phyloP scores from a whole-genome alignment of 2,888 invertebrate genomes.

The Ectemnius cavifrons region DNA sequence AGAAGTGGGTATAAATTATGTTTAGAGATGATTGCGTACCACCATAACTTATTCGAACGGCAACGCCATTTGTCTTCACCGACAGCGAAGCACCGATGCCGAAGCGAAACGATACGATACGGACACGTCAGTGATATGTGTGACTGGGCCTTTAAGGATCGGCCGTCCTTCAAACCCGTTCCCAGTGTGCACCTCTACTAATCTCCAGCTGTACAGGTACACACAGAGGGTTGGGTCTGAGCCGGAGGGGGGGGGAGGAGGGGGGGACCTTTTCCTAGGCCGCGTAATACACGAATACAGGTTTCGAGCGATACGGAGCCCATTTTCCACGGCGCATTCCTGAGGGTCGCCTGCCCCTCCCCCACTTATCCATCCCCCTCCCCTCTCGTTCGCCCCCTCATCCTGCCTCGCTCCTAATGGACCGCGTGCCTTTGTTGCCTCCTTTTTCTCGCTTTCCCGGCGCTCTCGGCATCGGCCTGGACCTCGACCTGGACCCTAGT shows the following conservation, averaged over 20 bases:
- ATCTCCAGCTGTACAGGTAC: too few species aligned
- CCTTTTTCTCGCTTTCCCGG: slow-evolving; percentile 13
- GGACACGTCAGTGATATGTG: not conserved
- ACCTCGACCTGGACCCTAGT: too few species aligned
- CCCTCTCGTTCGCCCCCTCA: too few species aligned
- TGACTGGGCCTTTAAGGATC: slow-evolving; percentile 7
- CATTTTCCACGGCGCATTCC: slow-evolving; percentile 32
- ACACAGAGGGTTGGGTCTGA: too few species aligned
- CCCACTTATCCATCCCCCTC: not conserved
- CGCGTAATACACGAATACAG: slow-evolving; percentile 6
- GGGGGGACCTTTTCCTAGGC: too few species aligned
- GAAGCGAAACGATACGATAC: too few species aligned
- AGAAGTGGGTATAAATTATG: too few species aligned
- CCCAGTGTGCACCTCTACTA: slow-evolving; percentile 26
- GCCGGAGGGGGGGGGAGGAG: too few species aligned
- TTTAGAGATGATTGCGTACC: too few species aligned
- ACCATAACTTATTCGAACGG: too few species aligned
- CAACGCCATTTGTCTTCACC: too few species aligned
- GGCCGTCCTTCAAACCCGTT: slow-evolving; percentile 37
- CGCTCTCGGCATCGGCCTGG: not conserved
- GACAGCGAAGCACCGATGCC: too few species aligned
- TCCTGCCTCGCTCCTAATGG: not conserved
- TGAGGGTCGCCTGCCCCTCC: slow-evolving; percentile 13
- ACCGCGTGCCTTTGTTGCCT: slow-evolving; percentile 23
- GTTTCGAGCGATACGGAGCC: slow-evolving; percentile 10